These are phyloP conservation scores for Pseudococcus jackbeardsleyi DNA, from an alignment of 2,888 invertebrate genomes.

Conservation along the genomic window DNA sequence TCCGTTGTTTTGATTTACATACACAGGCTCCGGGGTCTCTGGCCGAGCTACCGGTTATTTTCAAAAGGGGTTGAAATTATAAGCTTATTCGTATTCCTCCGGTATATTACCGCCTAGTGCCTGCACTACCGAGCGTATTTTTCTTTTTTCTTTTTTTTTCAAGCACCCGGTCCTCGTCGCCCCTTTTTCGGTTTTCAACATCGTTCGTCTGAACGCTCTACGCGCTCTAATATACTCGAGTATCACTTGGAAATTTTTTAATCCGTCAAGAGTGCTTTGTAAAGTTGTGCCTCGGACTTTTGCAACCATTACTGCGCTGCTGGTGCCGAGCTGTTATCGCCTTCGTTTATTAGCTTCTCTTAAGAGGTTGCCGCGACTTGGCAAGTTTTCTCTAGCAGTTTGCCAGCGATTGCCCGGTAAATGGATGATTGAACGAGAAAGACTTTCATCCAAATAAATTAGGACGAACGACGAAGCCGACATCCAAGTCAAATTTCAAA, in stretches of 20 bases:
- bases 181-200: neutral
- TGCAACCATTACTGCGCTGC: neutral
- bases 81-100: conserved; percentile 1
- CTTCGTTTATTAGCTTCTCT: too few relatives aligned
- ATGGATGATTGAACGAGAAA: too few relatives aligned
- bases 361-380: too few relatives aligned
- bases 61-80: conserved; percentile 26
- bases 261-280: neutral
- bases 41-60: neutral
- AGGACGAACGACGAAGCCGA: too few relatives aligned
- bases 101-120: too few relatives aligned
- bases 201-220: neutral
- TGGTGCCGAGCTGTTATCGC: neutral
- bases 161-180: neutral
- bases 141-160: neutral
- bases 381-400: too few relatives aligned
- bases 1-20: conserved; percentile 40
- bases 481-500: too few relatives aligned
- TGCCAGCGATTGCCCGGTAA: too few relatives aligned
- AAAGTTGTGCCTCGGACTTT: neutral
- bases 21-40: neutral
- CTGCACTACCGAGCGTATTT: neutral
- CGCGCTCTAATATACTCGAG: neutral
- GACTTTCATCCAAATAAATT: too few relatives aligned
- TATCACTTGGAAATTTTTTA: neutral